Evolutionary conservation across 37 sponge, comb jelly and placozoan species (phyloP), one percentile per base, ranked within the genome.

Genomic region (Oopsacas minuta): DNA sequence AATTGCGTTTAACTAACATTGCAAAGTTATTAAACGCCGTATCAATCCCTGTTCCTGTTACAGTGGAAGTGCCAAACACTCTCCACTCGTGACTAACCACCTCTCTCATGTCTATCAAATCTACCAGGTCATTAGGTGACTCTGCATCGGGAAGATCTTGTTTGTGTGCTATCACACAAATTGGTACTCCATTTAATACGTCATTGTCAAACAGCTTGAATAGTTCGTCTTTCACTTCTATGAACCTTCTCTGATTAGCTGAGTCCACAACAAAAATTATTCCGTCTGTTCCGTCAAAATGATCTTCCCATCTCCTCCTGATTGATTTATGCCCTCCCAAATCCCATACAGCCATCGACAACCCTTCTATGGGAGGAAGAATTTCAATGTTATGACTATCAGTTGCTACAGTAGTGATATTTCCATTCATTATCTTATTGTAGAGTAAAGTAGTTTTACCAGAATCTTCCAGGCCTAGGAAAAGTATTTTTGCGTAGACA

Each of bases 151-250:
- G 28, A 3, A 61, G 28, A n/a, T 61, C 75, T 61, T 61, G 75
- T 61, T 61, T 61, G 75, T 61, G 75, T n/a, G 75, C 75, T 34
- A 61, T 32, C 75, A 61, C 75, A n/a, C 75, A 61, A n/a, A 61
- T 61, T 32, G 75, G 75, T 3, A 61, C 75, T 61, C 75, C 75
- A 34, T 3, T 10, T 61, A 61, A n/a, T 7, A 32, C 75, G 3
- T 61, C 75, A n/a, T 61, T 3, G 22, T 10, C 75, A 34, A 61
- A 32, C 28, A 61, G 30, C 75, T 61, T 61, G 22, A 25, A n/a
- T 3, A 61, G 75, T 61, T 61, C 75, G 17, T 61, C 75, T n/a
- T 61, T 61, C 75, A 61, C 75, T 61, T 61, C 75, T 5, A 3
- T 5, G 17, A 61, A 12, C 28, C 75, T 25, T 12, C 75, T n/a